These are phyloP conservation scores for Pyrochroa serraticornis DNA, from an alignment of 2,888 invertebrate species.

Conservation along the genomic window DNA sequence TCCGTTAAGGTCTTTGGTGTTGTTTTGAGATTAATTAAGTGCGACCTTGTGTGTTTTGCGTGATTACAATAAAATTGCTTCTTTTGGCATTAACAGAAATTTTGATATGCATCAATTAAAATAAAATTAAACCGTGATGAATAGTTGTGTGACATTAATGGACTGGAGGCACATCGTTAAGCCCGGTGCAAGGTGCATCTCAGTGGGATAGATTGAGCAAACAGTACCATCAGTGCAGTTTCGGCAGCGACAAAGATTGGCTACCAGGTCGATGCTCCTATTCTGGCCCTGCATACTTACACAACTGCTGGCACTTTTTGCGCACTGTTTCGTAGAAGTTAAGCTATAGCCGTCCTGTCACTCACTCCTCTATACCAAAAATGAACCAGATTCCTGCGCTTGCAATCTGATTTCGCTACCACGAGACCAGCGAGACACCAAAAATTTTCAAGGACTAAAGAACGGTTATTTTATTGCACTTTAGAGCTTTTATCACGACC, in stretches of 20 bases:
- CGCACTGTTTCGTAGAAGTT: constrained; percentile 50
- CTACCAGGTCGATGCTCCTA: constrained; percentile 51
- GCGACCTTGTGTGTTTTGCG: too few relatives aligned
- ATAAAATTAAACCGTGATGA: constrained; percentile 19
- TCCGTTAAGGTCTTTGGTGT: too few relatives aligned
- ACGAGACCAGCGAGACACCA: neutral
- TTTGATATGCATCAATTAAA: constrained; percentile 6
- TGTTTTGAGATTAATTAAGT: too few relatives aligned
- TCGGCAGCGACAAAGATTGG: constrained; percentile 36
- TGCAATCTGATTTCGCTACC: constrained; percentile 30
- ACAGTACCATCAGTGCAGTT: constrained; percentile 33
- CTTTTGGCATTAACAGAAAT: neutral
- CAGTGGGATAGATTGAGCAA: constrained; percentile 11
- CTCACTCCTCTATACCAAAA: constrained; percentile 46
- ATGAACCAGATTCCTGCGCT: constrained; percentile 46
- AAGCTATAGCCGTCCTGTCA: constrained; percentile 49
- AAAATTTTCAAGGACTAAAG: neutral
- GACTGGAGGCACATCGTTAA: constrained; percentile 17
- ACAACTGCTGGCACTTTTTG: constrained; percentile 51
- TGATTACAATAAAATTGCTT: neutral
- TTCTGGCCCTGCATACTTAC: constrained; percentile 48
- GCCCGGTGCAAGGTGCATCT: constrained; percentile 20
- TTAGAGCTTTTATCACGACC: neutral
- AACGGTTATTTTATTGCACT: neutral
- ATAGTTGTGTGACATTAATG: constrained; percentile 18